Conservation (phyloP, 2,888 invertebrate genomes). For the Macrosiphum euphorbiae region DNA sequence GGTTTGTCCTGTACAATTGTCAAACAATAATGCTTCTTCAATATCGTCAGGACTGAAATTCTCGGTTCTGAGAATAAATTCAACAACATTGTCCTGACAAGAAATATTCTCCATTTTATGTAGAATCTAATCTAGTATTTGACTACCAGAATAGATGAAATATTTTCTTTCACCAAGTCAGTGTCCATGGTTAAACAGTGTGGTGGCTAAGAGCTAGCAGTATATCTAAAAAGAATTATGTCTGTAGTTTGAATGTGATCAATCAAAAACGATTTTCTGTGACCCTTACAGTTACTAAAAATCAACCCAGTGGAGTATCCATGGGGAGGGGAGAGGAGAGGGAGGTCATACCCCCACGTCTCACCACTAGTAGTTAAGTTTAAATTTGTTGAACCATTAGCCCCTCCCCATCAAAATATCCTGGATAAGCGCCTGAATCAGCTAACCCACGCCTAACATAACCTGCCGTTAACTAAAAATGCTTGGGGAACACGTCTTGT, state of each 20-base stretch:
- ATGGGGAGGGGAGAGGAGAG: too few species aligned
- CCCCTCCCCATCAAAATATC: too few species aligned
- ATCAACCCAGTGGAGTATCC: too few species aligned
- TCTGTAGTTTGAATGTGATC: neutral
- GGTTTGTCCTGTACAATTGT: slow-evolving; percentile 42
- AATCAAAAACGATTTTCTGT: neutral
- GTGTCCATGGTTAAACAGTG: slow-evolving; percentile 25
- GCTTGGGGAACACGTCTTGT: too few species aligned
- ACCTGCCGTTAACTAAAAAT: too few species aligned
- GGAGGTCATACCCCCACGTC: too few species aligned
- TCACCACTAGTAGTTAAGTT: too few species aligned
- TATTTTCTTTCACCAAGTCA: slow-evolving; percentile 49
- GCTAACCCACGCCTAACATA: too few species aligned
- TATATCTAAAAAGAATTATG: slow-evolving; percentile 45
- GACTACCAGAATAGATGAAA: slow-evolving; percentile 26
- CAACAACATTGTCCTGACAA: neutral
- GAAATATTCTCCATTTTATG: slow-evolving; percentile 21
- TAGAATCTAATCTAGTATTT: slow-evolving; percentile 25
- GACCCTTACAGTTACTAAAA: neutral
- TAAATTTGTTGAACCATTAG: too few species aligned
- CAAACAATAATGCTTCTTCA: slow-evolving; percentile 15
- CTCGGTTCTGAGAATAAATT: slow-evolving; percentile 2
- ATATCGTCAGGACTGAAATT: slow-evolving; percentile 36
- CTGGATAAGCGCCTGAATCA: too few species aligned
- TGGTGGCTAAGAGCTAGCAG: too few species aligned